Base-by-base conservation (phyloP, 1,140 invertebrate genomes). In the Euglossa dilemma region DNA sequence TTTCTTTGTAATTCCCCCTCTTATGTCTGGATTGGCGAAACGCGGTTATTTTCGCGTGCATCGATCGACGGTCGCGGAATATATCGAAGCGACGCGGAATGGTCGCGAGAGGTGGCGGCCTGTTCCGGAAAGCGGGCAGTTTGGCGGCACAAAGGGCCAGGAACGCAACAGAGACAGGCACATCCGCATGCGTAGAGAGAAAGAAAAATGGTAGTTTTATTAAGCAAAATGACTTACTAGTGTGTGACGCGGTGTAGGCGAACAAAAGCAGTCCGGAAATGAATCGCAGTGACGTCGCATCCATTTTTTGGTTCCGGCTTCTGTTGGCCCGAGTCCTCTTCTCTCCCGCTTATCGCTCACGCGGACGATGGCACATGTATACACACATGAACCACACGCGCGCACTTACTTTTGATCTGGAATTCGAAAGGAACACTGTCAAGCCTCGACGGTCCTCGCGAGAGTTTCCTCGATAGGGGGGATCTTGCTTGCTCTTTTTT, bases 371-470 rank as follows among this genome's bases (percentile, higher is more conserved):
- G 79, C 83, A 90, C 88, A 90, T 85, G 83, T 82, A 89, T 85
- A 85, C 87, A 90, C 89, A 90, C 90, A 87, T 90, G 85, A 87
- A 85, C 80, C 80, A 89, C 91, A 91, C 91, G 82, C 92, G 91
- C 90, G 89, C 92, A 92, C 89, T 93, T 91, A 92, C 89, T 92
- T 92, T 90, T 80, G 90, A 93, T 92, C 92, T 93, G 85, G n/a
- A 93, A 92, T 90, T 75, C 82, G 84, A 91, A 89, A 89, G 73
- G 79, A 83, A 75, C 87, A 87, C 87, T 43, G 77, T 85, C 11
- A 57, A 74, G 47, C 56, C 25, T 63, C 50, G 52, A 50, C 56
- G 47, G 67, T 77, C 20, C 36, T 18, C 18, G 57, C 52, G 45
- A 36, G 23, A 47, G 67, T 83, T 45, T 54, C 47, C 47, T 47